Base-by-base conservation (phyloP, 2,797 vertebrate species). In the Myotis pilosus region DNA sequence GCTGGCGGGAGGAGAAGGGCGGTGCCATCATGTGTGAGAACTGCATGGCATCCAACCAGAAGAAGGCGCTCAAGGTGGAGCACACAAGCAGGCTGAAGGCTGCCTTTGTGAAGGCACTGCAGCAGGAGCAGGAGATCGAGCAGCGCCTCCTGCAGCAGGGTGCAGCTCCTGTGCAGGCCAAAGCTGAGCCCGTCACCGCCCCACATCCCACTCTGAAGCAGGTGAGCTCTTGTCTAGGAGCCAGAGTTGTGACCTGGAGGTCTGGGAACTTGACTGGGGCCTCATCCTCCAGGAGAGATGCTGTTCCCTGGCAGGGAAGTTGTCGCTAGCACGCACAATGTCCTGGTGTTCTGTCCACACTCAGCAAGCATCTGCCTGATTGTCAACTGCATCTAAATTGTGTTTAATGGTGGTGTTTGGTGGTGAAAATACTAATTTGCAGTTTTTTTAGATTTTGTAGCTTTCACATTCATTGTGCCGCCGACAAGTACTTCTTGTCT, bases 61-160 rank as follows among this genome's bases (percentile, higher is more conserved):
- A 99, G 98, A 99, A 99, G 97, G 98, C 98, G 5, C 98, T 99
- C 94, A 99, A 99, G 98, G 99, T 99, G 0, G 99, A 99, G 97
- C 99, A 99, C 98, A 99, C 99, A 2, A 99, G 97, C 96, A 98
- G 99, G 5, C 99, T 99, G 97, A 99, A 99, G 98, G 99, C 99
- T 0, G 99, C 99, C 82, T 99, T 99, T 1, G 99, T 99, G 41
- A 99, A 99, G 98, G 99, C 99, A 0, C 98, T 99, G 97, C 99
- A 99, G 97, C 99, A 99, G 96, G 99, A 99, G 98, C 99, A 99
- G 98, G 99, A 99, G 98, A 99, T 99, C 0, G 99, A 99, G 97
- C 99, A 99, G 98, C 98, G 99, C 66, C 99, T 99, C 97, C 98
- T 99, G 91, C 99, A 99, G 94, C 99, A 99, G 75, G 97, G 98